A percentile compares a stretch with the other conserved stretches of the same genome.
phyloP scores from a whole-genome alignment of 2,113 vertebrate species.

The Dinomys branickii region DNA sequence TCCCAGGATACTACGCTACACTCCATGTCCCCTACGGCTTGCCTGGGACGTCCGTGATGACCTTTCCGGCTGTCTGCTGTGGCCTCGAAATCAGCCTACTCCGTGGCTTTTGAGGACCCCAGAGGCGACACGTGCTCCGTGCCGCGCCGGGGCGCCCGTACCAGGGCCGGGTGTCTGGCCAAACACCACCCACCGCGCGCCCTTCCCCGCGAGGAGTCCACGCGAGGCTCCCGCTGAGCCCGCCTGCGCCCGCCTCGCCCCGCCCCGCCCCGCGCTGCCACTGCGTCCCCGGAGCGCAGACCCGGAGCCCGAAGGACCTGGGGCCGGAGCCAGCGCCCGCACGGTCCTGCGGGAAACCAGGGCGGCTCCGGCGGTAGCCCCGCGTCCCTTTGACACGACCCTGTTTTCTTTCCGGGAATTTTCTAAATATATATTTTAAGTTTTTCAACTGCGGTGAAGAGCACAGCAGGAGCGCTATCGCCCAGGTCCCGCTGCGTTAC shows the following conservation, averaged over 20 bases:
- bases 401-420: background rate
- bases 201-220: background rate
- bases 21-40: background rate
- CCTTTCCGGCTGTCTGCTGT: background rate
- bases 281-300: background rate
- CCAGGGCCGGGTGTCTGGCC: background rate
- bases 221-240: background rate
- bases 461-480: background rate
- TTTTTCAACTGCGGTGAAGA: background rate
- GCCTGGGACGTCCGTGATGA: background rate
- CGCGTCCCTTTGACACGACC: background rate
- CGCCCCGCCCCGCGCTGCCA: background rate
- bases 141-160: too few species aligned
- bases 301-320: background rate
- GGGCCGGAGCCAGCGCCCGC: background rate
- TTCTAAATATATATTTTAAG: background rate
- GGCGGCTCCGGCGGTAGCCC: background rate
- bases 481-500: too few species aligned
- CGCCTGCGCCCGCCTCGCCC: background rate
- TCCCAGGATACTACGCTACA: background rate
- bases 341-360: background rate
- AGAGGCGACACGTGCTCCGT: background rate
- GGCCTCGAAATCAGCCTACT: background rate
- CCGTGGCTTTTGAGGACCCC: background rate
- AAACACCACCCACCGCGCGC: too few species aligned